Conservation (phyloP, 2,113 vertebrate genomes). For the Perca fluviatilis region DNA sequence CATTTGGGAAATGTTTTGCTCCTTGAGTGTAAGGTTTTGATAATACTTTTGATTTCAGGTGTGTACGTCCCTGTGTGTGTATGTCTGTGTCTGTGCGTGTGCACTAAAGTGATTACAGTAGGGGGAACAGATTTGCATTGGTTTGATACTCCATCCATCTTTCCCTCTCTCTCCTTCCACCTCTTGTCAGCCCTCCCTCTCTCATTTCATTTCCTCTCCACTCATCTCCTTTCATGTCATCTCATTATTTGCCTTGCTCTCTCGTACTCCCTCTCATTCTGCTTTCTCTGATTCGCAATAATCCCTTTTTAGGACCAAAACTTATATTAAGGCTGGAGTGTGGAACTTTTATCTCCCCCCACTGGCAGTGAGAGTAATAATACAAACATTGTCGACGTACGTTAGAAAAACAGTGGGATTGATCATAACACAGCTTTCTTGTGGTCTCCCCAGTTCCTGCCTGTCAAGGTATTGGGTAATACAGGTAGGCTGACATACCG, state of each 20-base stretch:
- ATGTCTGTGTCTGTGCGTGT: slow-evolving; percentile 2
- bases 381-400: too few species aligned
- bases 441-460: too few species aligned
- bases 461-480: too few species aligned
- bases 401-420: too few species aligned
- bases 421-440: too few species aligned
- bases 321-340: background rate
- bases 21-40: too few species aligned
- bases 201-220: slow-evolving; percentile 58
- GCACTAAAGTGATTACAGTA: slow-evolving; percentile 60
- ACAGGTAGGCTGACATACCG: too few species aligned
- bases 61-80: slow-evolving; percentile 10
- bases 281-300: slow-evolving; percentile 11
- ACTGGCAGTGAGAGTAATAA: too few species aligned
- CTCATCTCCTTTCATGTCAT: slow-evolving; percentile 47
- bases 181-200: slow-evolving; percentile 35
- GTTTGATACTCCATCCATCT: slow-evolving; percentile 70
- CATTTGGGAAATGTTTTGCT: too few species aligned
- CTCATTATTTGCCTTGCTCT: slow-evolving; percentile 12
- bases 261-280: slow-evolving; percentile 1
- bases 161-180: slow-evolving; percentile 34
- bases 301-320: slow-evolving; percentile 13
- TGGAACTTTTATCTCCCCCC: too few species aligned
- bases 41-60: slow-evolving; percentile 25
- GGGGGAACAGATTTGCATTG: slow-evolving; percentile 66